These are phyloP conservation scores for Synanthedon andrenaeformis DNA, from an alignment of 2,888 invertebrate genomes.

Conservation along the genomic window DNA sequence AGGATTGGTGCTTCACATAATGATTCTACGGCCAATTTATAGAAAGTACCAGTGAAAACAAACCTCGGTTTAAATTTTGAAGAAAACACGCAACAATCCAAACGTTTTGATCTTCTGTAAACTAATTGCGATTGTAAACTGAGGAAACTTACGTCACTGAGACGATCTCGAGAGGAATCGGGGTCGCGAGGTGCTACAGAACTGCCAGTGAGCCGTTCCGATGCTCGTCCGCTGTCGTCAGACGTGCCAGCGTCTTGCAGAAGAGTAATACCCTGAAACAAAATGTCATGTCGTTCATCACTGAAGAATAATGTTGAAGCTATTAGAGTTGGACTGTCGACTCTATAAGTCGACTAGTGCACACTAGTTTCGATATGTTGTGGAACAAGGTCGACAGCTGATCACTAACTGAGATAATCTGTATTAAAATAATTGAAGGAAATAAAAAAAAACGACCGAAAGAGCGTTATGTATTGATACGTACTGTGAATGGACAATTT, in stretches of 20 bases:
- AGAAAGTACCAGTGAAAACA: not conserved
- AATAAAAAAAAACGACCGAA: too few relatives aligned
- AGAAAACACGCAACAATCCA: not conserved
- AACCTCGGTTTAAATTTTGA: not conserved
- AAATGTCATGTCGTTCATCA: constrained; percentile 13
- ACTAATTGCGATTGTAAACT: not conserved
- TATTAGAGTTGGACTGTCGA: not conserved
- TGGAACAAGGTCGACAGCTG: too few relatives aligned
- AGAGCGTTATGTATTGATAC: too few relatives aligned
- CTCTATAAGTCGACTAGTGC: not conserved
- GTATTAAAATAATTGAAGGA: not conserved
- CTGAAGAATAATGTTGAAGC: not conserved
- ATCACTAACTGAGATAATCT: not conserved
- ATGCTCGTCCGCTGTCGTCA: constrained; percentile 86
- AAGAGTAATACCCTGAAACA: constrained; percentile 77
- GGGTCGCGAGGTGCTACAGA: constrained; percentile 81
- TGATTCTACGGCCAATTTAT: not conserved
- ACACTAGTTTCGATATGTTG: too few relatives aligned
- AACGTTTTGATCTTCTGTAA: not conserved
- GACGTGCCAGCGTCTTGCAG: constrained; percentile 85
- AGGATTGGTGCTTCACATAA: not conserved
- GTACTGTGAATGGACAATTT: too few relatives aligned
- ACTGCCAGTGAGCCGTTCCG: constrained; percentile 83
- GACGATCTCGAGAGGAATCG: constrained; percentile 85
- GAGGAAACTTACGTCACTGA: constrained; percentile 81